These are phyloP conservation scores for Oscheius onirici DNA, from an alignment of 2,888 invertebrate species.

Conservation along the genomic window DNA sequence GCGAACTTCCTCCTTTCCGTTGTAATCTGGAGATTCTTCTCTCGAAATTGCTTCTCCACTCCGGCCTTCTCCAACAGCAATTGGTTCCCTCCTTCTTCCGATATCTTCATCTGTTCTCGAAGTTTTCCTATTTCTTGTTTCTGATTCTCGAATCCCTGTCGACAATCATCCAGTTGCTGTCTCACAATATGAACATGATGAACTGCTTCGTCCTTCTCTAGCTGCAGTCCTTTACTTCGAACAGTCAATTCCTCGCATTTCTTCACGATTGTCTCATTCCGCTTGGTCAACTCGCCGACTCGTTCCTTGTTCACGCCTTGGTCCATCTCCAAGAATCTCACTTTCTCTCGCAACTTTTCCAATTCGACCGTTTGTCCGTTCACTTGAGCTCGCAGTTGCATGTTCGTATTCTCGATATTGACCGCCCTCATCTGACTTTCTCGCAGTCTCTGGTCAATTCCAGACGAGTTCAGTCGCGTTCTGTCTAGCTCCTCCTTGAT, in stretches of 20 bases:
- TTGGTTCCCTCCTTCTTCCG: not conserved
- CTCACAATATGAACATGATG: not conserved
- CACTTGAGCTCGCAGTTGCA: slow-evolving; percentile 11
- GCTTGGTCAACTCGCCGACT: not conserved
- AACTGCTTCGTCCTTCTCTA: slow-evolving; percentile 3
- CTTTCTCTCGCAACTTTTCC: not conserved
- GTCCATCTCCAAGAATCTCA: not conserved
- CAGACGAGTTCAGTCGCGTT: not conserved
- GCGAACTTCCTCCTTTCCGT: not conserved
- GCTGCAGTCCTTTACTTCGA: not conserved
- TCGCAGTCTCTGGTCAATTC: not conserved
- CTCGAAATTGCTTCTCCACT: not conserved
- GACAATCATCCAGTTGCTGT: not conserved
- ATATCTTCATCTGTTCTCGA: not conserved
- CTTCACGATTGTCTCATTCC: slow-evolving; percentile 17
- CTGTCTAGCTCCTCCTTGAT: not conserved
- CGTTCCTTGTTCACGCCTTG: not conserved
- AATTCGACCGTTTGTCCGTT: not conserved
- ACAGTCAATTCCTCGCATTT: slow-evolving; percentile 18
- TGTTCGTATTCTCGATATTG: slow-evolving; percentile 6
- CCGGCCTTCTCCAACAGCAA: not conserved
- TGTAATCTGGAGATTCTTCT: not conserved
- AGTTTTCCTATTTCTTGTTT: not conserved
- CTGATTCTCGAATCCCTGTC: not conserved
- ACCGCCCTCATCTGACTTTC: not conserved